Percentiles rank a stretch among this genome's conserved stretches.
These are phyloP conservation scores for Anolis apletophallus DNA, from an alignment of 2,797 vertebrate genomes.

Conservation along the genomic window DNA sequence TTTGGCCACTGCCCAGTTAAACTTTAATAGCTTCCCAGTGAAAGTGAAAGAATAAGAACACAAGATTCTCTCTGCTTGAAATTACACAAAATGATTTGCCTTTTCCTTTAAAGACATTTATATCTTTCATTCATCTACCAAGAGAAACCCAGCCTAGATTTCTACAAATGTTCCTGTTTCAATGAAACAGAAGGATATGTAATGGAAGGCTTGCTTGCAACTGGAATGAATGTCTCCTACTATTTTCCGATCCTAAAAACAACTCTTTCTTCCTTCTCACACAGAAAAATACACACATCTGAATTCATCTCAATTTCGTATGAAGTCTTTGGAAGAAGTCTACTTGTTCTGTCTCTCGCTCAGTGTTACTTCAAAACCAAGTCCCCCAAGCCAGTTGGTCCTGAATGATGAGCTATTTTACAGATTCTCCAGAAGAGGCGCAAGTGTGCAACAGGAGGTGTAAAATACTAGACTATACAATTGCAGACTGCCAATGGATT, in stretches of 20 bases:
- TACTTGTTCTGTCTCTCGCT: neutral
- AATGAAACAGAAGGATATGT: neutral
- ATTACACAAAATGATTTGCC: neutral
- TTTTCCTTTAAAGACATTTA: neutral
- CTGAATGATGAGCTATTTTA: neutral
- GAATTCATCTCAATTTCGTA: neutral
- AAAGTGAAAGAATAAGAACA: constrained; percentile 41
- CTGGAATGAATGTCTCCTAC: neutral
- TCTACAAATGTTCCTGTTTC: neutral
- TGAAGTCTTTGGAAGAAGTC: neutral
- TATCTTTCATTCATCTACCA: neutral
- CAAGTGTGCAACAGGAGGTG: too few species aligned
- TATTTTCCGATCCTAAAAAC: neutral
- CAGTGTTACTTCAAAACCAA: neutral
- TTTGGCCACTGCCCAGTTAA: constrained; percentile 16
- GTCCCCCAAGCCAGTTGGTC: too few species aligned
- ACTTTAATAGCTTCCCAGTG: neutral
- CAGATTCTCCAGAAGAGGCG: neutral
- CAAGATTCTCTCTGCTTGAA: constrained; percentile 26
- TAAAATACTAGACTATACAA: neutral
- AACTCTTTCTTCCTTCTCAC: neutral
- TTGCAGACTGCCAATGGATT: neutral
- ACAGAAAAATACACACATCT: neutral
- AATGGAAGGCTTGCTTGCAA: neutral
- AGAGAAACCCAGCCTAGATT: neutral